Evolutionary conservation across 2,113 vertebrate genomes (phyloP), one percentile per base, ranked within the genome.

Genomic region (Acanthochromis polyacanthus): DNA sequence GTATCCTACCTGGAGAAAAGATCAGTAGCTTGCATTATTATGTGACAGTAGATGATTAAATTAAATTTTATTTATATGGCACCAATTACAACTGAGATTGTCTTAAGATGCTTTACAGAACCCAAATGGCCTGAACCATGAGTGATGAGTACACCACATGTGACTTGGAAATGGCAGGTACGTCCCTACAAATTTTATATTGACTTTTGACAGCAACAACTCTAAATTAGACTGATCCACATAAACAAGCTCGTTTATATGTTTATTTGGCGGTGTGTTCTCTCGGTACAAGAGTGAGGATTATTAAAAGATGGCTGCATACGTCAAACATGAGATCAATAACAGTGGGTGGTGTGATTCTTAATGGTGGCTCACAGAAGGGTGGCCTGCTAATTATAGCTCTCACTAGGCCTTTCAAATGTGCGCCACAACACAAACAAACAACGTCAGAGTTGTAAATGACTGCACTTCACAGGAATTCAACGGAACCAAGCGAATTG

Each of bases 381-480:
- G 48, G 10, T 40, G 38, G 74, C 32, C 28, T 5, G 63, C 78
- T 78, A 75, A 65, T 43, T 55, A 55, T 56, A 70, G 88, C 68
- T 43, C 30, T 45, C 36, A 53, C 55, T 10, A 74, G 89, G 86
- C 91, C 86, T 55, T 11, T 1, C 4, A n/a, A 15, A 80, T 38
- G 46, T 80, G 66, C 80, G 88, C 74, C 84, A 91, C 80, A 64
- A 22, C 57, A 62, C 7, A 50, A 36, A 56, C 36, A 73, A 30
- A 51, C 0, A 11, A 1, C 9, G 8, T 0, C 1, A 0, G 12
- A 6, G 0, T 1, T 20, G 1, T n/a, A 58, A 25, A 15, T 36
- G 4, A 52, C 1, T 10, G 5, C 1, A 12, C 4, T 17, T 5
- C 3, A 17, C 10, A 40, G 0, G 0, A 11, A 43, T 5, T 36